These are phyloP conservation scores for Helleia helle DNA, from an alignment of 2,888 invertebrate genomes.

Conservation along the genomic window DNA sequence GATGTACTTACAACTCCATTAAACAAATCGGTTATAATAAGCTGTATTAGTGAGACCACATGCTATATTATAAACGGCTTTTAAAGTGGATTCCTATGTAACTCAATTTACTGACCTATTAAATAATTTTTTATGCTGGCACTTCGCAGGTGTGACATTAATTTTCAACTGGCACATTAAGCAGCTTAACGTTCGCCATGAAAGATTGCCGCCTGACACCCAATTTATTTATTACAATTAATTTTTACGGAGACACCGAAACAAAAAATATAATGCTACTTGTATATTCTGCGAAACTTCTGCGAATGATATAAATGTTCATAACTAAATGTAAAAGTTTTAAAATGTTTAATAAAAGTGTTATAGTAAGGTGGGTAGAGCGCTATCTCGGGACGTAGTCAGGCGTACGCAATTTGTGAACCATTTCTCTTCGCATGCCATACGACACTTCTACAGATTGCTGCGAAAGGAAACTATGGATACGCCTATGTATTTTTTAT, in stretches of 20 bases:
- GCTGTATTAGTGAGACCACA: constrained; percentile 2
- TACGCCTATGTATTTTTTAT: no score
- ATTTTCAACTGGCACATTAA: constrained; percentile 47
- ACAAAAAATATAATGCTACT: not conserved
- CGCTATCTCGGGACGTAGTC: constrained; percentile 33
- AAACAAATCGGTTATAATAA: constrained; percentile 4
- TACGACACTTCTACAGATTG: constrained; percentile 49
- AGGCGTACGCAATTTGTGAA: constrained; percentile 56
- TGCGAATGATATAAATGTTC: not conserved
- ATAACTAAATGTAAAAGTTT: constrained; percentile 1
- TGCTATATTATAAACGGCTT: constrained; percentile 18
- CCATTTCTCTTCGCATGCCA: constrained; percentile 52
- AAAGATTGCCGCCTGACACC: constrained; percentile 36
- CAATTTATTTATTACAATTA: constrained; percentile 16
- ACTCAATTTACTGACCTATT: constrained; percentile 20
- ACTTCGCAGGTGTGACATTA: constrained; percentile 38
- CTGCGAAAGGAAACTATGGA: constrained; percentile 37
- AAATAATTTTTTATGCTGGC: constrained; percentile 22
- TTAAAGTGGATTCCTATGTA: constrained; percentile 22
- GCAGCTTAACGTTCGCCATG: constrained; percentile 37
- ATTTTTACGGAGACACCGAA: constrained; percentile 2
- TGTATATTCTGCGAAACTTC: constrained; percentile 1
- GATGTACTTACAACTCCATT: not conserved
- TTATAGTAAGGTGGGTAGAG: constrained; percentile 18
- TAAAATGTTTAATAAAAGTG: constrained; percentile 12